Evolutionary conservation across 35 echinoderm and acorn worm genomes (phyloP).

Genomic region (Amphiura filiformis): DNA sequence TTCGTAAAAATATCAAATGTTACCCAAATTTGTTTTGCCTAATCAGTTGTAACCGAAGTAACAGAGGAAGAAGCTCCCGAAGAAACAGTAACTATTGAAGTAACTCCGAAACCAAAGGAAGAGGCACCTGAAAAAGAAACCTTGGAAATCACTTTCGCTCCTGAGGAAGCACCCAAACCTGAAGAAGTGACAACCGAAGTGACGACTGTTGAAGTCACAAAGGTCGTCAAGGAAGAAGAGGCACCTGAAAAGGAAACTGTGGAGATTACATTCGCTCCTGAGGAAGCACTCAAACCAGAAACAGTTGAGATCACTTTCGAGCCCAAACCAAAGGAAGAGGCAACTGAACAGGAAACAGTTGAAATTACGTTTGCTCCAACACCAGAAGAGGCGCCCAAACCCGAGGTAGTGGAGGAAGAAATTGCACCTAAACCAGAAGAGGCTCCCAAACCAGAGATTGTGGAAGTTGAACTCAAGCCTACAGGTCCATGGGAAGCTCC

Average conservation of each 20-base stretch:
- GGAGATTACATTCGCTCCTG: not conserved
- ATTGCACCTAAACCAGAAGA: slow-evolving; percentile 16
- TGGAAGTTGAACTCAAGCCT: not conserved
- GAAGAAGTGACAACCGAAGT: too few species aligned
- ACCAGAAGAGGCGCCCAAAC: not conserved
- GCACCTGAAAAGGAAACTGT: not conserved
- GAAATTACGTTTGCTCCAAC: too few species aligned
- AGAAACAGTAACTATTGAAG: not conserved
- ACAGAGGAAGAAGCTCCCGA: not conserved
- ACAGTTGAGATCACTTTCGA: not conserved
- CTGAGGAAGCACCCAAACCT: not conserved
- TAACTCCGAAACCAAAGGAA: not conserved
- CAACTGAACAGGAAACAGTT: too few species aligned
- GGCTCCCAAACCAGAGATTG: not conserved
- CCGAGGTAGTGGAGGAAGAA: not conserved
- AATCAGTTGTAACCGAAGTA: not conserved
- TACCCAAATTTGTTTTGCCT: too few species aligned
- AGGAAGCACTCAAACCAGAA: not conserved
- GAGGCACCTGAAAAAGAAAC: not conserved
- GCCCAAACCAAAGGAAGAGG: not conserved
- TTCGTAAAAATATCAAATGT: too few species aligned
- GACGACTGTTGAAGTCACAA: not conserved
- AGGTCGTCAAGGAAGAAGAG: not conserved
- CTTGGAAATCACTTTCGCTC: not conserved
- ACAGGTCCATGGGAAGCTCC: not conserved